Evolutionary conservation across 2,797 vertebrate genomes (phyloP).

Genomic region (Gymnothorax reevesii): DNA sequence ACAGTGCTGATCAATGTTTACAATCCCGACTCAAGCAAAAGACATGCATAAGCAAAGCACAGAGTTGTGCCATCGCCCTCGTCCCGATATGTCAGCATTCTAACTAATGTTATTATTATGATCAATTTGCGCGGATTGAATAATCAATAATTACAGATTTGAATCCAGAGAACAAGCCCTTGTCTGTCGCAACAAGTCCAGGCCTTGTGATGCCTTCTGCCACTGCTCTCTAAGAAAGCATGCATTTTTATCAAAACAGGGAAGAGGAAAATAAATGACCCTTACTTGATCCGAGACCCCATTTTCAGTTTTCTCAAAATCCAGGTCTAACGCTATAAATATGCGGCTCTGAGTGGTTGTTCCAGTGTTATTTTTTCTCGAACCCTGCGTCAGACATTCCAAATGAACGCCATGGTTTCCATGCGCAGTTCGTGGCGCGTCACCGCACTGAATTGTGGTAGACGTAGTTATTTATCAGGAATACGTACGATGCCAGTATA

Average conservation of each 20-base stretch:
- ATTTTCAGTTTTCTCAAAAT: constrained; percentile 31
- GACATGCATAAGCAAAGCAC: background rate
- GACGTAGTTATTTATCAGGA: constrained; percentile 25
- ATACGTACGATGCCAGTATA: background rate
- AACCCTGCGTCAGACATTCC: constrained; percentile 26
- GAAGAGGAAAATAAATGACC: constrained; percentile 26
- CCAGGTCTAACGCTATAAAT: constrained; percentile 19
- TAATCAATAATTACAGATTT: constrained; percentile 13
- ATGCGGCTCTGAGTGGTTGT: background rate
- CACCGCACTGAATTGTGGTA: constrained; percentile 24
- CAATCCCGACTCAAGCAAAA: background rate
- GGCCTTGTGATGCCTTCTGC: constrained; percentile 21
- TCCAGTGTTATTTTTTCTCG: constrained; percentile 15
- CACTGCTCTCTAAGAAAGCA: background rate
- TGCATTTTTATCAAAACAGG: constrained; percentile 12
- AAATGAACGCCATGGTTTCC: constrained; percentile 25
- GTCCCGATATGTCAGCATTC: background rate
- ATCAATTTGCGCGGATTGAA: background rate
- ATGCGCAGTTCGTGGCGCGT: constrained; percentile 5
- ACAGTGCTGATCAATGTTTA: constrained; percentile 20
- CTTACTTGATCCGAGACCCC: constrained; percentile 34
- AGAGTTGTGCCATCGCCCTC: background rate
- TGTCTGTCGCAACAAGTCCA: constrained; percentile 30
- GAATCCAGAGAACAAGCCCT: constrained; percentile 18
- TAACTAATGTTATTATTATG: background rate